phyloP scores from a whole-genome alignment of 2,113 vertebrate genomes.

The Etheostoma spectabile region DNA sequence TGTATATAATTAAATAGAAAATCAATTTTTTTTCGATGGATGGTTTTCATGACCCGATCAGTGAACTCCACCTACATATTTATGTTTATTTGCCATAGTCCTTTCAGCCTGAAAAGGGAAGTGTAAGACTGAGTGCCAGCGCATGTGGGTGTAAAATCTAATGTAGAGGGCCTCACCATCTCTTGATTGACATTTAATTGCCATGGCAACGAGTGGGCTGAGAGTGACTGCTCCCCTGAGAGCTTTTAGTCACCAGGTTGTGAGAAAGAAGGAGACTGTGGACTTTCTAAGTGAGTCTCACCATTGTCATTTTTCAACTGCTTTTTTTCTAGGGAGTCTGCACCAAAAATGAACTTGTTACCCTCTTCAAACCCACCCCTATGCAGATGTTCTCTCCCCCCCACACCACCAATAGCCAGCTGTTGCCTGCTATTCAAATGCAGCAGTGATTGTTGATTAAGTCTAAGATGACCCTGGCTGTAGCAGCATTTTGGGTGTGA shows the following conservation, averaged over 20 bases:
- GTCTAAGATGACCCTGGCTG: constrained; percentile 31
- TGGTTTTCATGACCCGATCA: constrained; percentile 34
- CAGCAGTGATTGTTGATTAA: constrained; percentile 41
- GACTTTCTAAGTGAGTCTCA: constrained; percentile 26
- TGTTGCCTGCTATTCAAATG: constrained; percentile 52
- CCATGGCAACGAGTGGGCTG: constrained; percentile 75
- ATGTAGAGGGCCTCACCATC: constrained; percentile 49
- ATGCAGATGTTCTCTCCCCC: constrained; percentile 40
- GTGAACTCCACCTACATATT: constrained; percentile 59
- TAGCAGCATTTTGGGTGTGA: constrained; percentile 32
- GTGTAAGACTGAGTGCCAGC: constrained; percentile 29
- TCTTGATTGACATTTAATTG: constrained; percentile 79
- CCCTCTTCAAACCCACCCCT: not conserved
- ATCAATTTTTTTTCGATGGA: not conserved
- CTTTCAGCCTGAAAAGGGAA: constrained; percentile 39
- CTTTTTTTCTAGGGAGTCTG: not conserved
- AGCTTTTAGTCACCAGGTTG: constrained; percentile 64
- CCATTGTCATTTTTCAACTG: constrained; percentile 2
- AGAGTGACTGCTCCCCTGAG: constrained; percentile 59
- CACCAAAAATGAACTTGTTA: constrained; percentile 2
- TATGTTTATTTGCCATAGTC: constrained; percentile 55
- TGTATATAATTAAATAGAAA: not conserved
- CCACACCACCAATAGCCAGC: constrained; percentile 30
- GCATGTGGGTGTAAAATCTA: constrained; percentile 67
- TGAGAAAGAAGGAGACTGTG: constrained; percentile 32